Base-by-base conservation (phyloP, 2,113 vertebrate species). In the Otis tarda region DNA sequence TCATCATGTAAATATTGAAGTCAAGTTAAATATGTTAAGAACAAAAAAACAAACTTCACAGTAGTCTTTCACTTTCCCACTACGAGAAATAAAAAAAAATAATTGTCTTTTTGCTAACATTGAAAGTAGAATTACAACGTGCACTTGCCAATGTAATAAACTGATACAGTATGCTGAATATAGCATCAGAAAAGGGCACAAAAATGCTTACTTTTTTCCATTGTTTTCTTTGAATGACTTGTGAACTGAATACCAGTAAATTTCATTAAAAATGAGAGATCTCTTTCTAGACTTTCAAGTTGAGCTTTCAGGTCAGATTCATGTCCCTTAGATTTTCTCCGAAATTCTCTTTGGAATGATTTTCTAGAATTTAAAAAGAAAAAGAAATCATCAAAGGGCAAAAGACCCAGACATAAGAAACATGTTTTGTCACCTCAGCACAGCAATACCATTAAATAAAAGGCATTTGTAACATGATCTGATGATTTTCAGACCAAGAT, bases 191-290 rank as follows among this genome's bases (percentile, higher is more conserved):
- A 41, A 83, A 63, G 21, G 11, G 24, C 49, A 84, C 19, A 89
- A 60, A 83, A 90, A 53, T 20, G 33, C 98, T 97, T 98, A 99
- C 99, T 95, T 85, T 93, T 98, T 77, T 98, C 95, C 63, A 98
- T 20, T 13, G 95, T 99, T 91, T 98, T 98, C 92, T 91, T 97
- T 49, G 70, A 97, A 93, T 98, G 99, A 61, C 95, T 96, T 35
- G 81, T 98, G 79, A 99, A 97, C 59, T n/a, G 96, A 90, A 99
- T 94, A 35, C 98, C 98, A 63, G 98, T 99, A 35, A 99, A 88
- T 19, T 95, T 87, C 7, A 90, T 98, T 92, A 99, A 96, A 91
- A 97, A 97, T 15, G 92, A 92, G 39, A 99, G 95, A 61, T 98
- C 98, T 31, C 91, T 87, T 97, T 98, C 97, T 84, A 98, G 68